Evolutionary conservation across 2,888 invertebrate genomes (phyloP), one percentile per base, ranked within the genome.

Genomic region (Pandemis heparana): DNA sequence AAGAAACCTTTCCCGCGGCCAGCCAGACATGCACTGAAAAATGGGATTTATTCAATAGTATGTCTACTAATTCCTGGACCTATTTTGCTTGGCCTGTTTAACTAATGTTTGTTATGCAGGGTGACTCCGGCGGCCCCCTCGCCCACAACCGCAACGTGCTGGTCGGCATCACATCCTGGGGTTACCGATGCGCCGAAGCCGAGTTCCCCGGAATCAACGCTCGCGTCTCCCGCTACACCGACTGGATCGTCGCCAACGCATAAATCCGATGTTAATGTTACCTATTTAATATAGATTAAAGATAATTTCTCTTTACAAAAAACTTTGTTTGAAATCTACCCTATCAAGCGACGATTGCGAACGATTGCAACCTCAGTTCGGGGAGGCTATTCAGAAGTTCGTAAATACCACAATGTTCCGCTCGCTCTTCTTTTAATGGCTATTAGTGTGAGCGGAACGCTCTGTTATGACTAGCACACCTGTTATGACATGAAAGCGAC

Each of bases 71-170:
- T 32, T 32, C 23, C 23, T 32, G 23, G 23, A 32, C 23, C 23
- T 32, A 32, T 32, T 32, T 32, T 32, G 23, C 23, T 32, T 32
- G 46, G 10, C 12, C 10, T 12, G 14, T 6, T 48, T 48, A 18
- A 53, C 8, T 3, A 1, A 16, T 16, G 51, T 53, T 14, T 53
- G 16, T 23, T 18, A 1, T 53, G 5, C 56, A 56, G 83, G 95
- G 94, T n/a, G 95, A 95, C 85, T 92, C 92, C 68, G 95, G 95
- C 10, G 95, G 95, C 23, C 95, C 95, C n/a, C 82, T 95, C 63
- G 86, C 85, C 14, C 85, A 90, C 81, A 77, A 83, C 41, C 83
- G 87, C 38, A 75, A 87, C 70, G 82, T 89, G 70, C 75, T 94
- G 64, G 88, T 94, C 76, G 95, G 95, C 18, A 78, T 95, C 76